These are phyloP conservation scores for Peucedramus taeniatus DNA, from an alignment of 2,113 vertebrate species.

Conservation along the genomic window DNA sequence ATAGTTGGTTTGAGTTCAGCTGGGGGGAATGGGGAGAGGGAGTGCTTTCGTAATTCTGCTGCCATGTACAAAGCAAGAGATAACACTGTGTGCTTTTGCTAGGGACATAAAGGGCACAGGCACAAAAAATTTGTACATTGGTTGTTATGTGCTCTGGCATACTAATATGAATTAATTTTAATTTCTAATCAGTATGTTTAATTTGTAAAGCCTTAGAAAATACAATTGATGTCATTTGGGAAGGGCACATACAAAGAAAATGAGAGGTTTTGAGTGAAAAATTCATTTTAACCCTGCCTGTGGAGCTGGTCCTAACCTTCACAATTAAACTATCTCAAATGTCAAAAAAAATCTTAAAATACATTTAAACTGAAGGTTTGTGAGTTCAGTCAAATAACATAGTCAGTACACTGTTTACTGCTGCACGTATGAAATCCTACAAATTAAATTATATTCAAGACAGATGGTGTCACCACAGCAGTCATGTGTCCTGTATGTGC, in stretches of 20 bases:
- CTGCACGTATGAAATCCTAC: background rate
- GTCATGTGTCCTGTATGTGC: background rate
- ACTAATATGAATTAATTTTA: constrained; percentile 14
- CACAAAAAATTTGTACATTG: background rate
- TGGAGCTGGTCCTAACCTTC: background rate
- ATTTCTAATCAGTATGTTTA: constrained; percentile 22
- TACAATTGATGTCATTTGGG: background rate
- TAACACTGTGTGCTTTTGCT: background rate
- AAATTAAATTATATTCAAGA: background rate
- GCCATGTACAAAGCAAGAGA: background rate
- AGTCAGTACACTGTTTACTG: background rate
- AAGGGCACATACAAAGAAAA: background rate
- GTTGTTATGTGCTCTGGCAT: background rate
- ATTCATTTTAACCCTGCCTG: background rate
- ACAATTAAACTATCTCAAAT: background rate
- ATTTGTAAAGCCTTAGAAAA: constrained; percentile 18
- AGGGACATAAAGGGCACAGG: background rate
- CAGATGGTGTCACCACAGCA: background rate
- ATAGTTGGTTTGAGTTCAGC: background rate
- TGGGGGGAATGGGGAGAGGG: background rate
- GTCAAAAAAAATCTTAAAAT: background rate
- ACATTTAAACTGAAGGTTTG: background rate
- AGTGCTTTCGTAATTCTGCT: background rate
- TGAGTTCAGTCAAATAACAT: background rate
- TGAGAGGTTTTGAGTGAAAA: background rate